Conservation (phyloP, 2,888 invertebrate species). For the Rotaria sp. region DNA sequence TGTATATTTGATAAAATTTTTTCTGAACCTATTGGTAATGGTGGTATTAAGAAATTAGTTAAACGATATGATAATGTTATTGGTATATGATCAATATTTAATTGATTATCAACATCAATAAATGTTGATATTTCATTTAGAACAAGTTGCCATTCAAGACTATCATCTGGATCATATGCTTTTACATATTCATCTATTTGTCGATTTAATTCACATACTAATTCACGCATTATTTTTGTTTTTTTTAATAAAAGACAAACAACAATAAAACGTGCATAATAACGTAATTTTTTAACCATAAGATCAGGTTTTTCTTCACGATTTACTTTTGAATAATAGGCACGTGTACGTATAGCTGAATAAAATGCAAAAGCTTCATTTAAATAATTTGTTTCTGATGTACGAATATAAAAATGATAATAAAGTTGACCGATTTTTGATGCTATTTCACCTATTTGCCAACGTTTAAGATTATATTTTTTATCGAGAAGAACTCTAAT, state of each 20-base stretch:
- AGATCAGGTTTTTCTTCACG: conserved; percentile 85
- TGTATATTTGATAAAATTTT: background rate
- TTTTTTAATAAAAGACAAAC: conserved; percentile 85
- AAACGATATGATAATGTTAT: conserved; percentile 27
- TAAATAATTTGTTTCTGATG: conserved; percentile 89
- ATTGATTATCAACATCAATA: conserved; percentile 60
- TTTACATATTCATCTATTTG: conserved; percentile 89
- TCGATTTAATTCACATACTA: conserved; percentile 80
- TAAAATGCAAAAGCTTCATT: conserved; percentile 93
- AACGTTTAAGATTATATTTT: conserved; percentile 86
- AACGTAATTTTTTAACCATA: conserved; percentile 87
- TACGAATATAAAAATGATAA: conserved; percentile 90
- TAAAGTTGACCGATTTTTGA: conserved; percentile 96
- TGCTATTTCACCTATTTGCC: conserved; percentile 97
- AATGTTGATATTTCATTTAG: conserved; percentile 88
- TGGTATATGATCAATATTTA: conserved; percentile 32
- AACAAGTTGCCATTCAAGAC: conserved; percentile 86
- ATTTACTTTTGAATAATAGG: conserved; percentile 83
- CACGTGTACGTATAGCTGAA: conserved; percentile 82
- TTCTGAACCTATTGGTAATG: background rate
- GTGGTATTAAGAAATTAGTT: background rate
- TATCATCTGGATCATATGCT: conserved; percentile 92
- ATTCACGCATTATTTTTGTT: conserved; percentile 81
- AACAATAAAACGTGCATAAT: conserved; percentile 90
- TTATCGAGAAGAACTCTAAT: conserved; percentile 69